These are phyloP conservation scores for Staurois parvus DNA, from an alignment of 2,797 vertebrate species.

Conservation along the genomic window DNA sequence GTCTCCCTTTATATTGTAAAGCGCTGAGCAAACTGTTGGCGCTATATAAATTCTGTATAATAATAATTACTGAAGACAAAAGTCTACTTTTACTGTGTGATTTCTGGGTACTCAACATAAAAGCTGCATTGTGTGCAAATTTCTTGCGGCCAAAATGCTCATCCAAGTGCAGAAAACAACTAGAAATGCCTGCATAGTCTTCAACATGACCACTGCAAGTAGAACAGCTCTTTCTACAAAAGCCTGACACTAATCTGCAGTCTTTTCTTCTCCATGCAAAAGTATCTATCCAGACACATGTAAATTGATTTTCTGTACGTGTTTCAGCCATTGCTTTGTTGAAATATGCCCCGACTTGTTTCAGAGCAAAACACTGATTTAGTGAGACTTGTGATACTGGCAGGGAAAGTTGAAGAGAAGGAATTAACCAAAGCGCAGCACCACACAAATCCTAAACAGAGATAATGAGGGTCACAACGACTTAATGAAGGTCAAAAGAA, in stretches of 20 bases:
- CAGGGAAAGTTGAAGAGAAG: conserved; percentile 34
- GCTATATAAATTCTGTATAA: no score
- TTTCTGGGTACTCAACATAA: no score
- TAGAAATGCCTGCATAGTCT: no score
- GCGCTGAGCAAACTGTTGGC: no score
- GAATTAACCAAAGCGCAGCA: conserved; percentile 34
- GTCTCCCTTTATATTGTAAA: no score
- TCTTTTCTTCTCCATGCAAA: background rate
- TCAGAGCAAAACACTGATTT: conserved; percentile 12
- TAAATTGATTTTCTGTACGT: background rate
- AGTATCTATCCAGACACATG: conserved; percentile 9
- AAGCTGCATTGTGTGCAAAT: no score
- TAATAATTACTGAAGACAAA: no score
- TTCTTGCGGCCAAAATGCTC: no score
- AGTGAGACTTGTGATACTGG: background rate
- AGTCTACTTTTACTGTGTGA: no score
- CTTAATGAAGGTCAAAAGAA: conserved; percentile 56
- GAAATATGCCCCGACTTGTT: conserved; percentile 26
- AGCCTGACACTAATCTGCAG: background rate
- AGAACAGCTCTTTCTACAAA: background rate
- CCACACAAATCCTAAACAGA: conserved; percentile 48
- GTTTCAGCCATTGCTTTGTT: background rate
- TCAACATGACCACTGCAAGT: no score
- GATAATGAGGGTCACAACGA: conserved; percentile 46
- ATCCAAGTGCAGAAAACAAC: no score